These are phyloP conservation scores for Lasioglossum zephyrum DNA, from an alignment of 2,888 invertebrate genomes.

Conservation along the genomic window DNA sequence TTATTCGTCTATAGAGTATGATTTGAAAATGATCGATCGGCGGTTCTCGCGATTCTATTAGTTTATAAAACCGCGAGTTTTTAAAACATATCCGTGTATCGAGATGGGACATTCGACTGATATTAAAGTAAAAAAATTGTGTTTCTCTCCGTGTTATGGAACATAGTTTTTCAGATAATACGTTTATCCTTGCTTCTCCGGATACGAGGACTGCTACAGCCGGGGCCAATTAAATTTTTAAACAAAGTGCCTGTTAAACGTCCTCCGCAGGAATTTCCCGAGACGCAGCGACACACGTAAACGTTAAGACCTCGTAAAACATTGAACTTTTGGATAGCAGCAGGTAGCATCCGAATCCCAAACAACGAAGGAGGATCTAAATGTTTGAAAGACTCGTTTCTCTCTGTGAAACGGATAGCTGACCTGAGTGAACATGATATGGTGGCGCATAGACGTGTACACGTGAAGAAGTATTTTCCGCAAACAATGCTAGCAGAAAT, in stretches of 20 bases:
- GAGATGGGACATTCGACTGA: neutral
- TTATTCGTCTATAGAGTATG: too few relatives aligned
- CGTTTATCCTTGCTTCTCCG: neutral
- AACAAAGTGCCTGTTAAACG: conserved; percentile 31
- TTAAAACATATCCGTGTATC: neutral
- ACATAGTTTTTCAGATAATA: neutral
- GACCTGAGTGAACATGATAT: conserved; percentile 52
- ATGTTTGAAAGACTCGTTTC: conserved; percentile 54
- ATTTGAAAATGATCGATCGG: too few relatives aligned
- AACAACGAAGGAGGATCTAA: conserved; percentile 49
- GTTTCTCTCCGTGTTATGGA: neutral
- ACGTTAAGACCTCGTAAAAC: conserved; percentile 58
- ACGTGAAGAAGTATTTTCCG: neutral
- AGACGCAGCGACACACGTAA: conserved; percentile 28
- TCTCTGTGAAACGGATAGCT: conserved; percentile 39
- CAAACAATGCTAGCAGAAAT: conserved; percentile 17
- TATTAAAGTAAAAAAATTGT: neutral
- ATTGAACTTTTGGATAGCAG: conserved; percentile 53
- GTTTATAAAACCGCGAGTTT: neutral
- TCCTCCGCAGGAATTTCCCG: conserved; percentile 15
- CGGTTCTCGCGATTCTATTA: too few relatives aligned
- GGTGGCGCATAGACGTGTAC: conserved; percentile 12
- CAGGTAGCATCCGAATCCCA: conserved; percentile 27
- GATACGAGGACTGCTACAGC: neutral
- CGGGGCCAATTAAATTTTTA: conserved; percentile 1